These are phyloP conservation scores for Epsilonema sp. DNA, from an alignment of 2,888 invertebrate genomes.

Conservation along the genomic window DNA sequence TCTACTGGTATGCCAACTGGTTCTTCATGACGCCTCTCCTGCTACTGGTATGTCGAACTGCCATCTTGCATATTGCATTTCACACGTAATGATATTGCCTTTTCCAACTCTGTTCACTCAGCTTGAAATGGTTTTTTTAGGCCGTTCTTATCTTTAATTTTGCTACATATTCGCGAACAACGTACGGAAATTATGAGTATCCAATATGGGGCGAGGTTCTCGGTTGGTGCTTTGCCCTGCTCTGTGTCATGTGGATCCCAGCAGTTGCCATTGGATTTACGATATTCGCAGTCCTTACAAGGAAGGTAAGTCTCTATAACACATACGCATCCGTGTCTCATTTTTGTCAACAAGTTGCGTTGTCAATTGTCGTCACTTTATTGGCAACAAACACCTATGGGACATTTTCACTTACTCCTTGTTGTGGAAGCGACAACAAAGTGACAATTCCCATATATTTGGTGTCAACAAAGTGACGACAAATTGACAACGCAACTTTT, in stretches of 20 bases:
- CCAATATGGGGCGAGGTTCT: conserved; percentile 4
- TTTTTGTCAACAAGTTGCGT: too few species aligned
- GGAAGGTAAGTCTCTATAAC: neutral
- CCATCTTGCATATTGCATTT: too few species aligned
- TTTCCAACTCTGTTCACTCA: too few species aligned
- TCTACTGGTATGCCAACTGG: conserved; percentile 8
- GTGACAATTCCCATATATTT: too few species aligned
- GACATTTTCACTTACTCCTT: too few species aligned
- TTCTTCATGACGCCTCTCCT: conserved; percentile 2
- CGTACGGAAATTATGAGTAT: conserved; percentile 3
- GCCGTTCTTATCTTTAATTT: conserved; percentile 4
- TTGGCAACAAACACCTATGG: too few species aligned
- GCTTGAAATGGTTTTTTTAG: too few species aligned
- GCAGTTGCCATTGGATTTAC: neutral
- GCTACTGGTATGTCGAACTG: neutral
- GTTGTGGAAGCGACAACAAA: too few species aligned
- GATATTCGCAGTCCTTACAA: neutral
- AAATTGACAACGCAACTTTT: too few species aligned
- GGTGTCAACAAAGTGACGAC: too few species aligned
- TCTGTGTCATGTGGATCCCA: conserved; percentile 4
- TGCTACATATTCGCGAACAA: neutral
- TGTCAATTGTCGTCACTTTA: too few species aligned
- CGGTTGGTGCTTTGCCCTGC: conserved; percentile 4
- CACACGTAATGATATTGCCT: neutral
- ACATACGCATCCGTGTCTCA: too few species aligned